Evolutionary conservation across 2,113 vertebrate genomes (phyloP), one percentile per base, ranked within the genome.

Genomic region (Ailuropoda melanoleuca): DNA sequence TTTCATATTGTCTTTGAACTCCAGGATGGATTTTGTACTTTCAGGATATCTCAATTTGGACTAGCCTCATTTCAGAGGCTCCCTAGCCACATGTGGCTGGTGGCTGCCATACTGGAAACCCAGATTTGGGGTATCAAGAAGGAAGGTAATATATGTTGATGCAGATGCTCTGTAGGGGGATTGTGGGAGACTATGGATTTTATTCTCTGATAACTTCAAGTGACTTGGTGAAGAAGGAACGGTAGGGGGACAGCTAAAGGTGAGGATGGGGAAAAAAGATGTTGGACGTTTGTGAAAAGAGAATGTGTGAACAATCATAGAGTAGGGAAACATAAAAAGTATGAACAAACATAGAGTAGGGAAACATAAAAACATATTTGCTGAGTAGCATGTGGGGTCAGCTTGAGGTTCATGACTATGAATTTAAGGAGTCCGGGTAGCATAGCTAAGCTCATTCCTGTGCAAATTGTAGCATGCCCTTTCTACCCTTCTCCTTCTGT

Each of bases 41-140:
- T 5, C 9, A 8, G 50, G 8, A 23, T 4, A 8, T 53, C 21
- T 83, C 75, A n/a, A 2, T 56, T 17, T 13, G 3, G 26, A n/a
- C 14, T 14, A 10, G 48, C 83, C 21, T 50, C 75, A 18, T n/a
- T 37, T 87, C 55, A 2, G 10, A 4, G 8, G 19, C 7, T 34
- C 37, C 10, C 13, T 1, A n/a, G n/a, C 4, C 62, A 6, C 10
- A 4, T 31, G 14, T 0, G 0, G 56, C 37, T 24, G 24, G 12
- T 17, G 14, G 53, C 9, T 29, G 15, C 17, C 21, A 10, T 23
- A 4, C 0, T 19, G 34, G 37, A n/a, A 31, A 29, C 7, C 4
- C 3, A n/a, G 9, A 4, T 10, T 2, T 60, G 13, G 23, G 5
- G 6, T 50, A 34, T 43, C 50, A 24, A 18, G 19, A 21, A 31